Percentiles rank a stretch among this genome's conserved stretches.
These are phyloP conservation scores for Montipora efflorescens DNA, from an alignment of 64 coral and sea anemone species.

Conservation along the genomic window DNA sequence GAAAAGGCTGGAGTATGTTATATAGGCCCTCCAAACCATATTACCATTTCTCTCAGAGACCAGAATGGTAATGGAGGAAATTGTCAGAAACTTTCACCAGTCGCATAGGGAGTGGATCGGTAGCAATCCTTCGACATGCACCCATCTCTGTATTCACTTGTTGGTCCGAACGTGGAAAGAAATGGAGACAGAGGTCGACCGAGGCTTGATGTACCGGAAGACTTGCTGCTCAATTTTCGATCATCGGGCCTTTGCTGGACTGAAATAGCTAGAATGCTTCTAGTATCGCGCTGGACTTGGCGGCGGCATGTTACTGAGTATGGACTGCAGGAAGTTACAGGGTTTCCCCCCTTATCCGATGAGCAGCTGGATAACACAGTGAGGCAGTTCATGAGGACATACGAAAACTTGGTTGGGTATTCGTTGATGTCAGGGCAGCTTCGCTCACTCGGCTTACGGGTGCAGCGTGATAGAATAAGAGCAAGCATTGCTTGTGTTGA, in stretches of 20 bases:
- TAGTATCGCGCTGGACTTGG: conserved; percentile 67
- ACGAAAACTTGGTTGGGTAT: conserved; percentile 53
- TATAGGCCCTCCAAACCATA: too few relatives aligned
- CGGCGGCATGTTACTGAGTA: conserved; percentile 50
- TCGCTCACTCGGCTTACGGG: conserved; percentile 29
- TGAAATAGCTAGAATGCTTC: conserved; percentile 58
- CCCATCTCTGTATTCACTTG: too few relatives aligned
- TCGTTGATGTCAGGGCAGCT: conserved; percentile 44
- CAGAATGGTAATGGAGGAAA: too few relatives aligned
- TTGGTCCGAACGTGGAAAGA: too few relatives aligned
- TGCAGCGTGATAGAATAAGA: conserved; percentile 23
- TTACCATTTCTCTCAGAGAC: too few relatives aligned
- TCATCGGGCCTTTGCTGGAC: conserved; percentile 48
- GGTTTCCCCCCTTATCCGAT: conserved; percentile 35
- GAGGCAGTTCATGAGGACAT: conserved; percentile 10
- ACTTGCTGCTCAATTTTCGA: conserved; percentile 23
- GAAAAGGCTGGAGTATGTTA: too few relatives aligned
- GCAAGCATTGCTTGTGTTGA: conserved; percentile 40
- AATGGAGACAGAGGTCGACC: conserved; percentile 2
- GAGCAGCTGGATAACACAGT: conserved; percentile 17
- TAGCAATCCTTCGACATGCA: too few relatives aligned
- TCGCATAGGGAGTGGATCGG: too few relatives aligned
- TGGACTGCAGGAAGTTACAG: conserved; percentile 24
- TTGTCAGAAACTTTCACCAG: too few relatives aligned
- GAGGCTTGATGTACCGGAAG: conserved; percentile 44